Percentiles rank a stretch among this genome's conserved stretches.
Evolutionary conservation across 2,113 vertebrate species (phyloP).

Genomic region (Clarias batrachus): DNA sequence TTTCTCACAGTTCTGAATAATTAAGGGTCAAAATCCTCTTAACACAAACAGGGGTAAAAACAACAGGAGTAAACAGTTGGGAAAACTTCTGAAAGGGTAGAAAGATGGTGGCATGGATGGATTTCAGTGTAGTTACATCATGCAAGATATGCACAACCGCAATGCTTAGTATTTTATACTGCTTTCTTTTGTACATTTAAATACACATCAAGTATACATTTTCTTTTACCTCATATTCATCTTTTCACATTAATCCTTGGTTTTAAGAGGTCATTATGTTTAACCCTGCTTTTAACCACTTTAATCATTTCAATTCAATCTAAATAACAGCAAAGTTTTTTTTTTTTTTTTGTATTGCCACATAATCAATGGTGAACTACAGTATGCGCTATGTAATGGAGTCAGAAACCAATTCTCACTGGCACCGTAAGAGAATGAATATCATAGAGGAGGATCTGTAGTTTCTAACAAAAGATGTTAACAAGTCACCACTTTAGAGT

Average conservation of each 20-base stretch:
- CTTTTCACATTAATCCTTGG: not conserved
- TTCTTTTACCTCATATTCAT: not conserved
- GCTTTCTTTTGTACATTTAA: not conserved
- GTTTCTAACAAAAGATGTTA: constrained; percentile 10
- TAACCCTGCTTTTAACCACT: not conserved
- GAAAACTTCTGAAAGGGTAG: not conserved
- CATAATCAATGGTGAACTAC: constrained; percentile 10
- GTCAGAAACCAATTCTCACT: constrained; percentile 4
- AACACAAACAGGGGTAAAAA: not conserved
- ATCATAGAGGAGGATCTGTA: not conserved
- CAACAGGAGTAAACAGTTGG: not conserved
- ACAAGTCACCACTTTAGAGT: constrained; percentile 23
- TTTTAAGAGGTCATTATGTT: not conserved
- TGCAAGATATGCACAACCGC: not conserved
- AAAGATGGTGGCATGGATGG: not conserved
- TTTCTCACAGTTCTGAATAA: not conserved
- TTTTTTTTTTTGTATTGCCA: not conserved
- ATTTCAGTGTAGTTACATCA: constrained; percentile 8
- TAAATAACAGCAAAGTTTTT: not conserved
- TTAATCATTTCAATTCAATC: not conserved
- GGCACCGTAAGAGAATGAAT: not conserved
- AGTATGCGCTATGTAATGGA: not conserved
- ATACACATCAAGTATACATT: not conserved
- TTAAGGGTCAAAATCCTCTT: not conserved
- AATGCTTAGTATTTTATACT: not conserved